Evolutionary conservation across 2,797 vertebrate species (phyloP), one percentile per base, ranked within the genome.

Genomic region (Chloroceryle inda): DNA sequence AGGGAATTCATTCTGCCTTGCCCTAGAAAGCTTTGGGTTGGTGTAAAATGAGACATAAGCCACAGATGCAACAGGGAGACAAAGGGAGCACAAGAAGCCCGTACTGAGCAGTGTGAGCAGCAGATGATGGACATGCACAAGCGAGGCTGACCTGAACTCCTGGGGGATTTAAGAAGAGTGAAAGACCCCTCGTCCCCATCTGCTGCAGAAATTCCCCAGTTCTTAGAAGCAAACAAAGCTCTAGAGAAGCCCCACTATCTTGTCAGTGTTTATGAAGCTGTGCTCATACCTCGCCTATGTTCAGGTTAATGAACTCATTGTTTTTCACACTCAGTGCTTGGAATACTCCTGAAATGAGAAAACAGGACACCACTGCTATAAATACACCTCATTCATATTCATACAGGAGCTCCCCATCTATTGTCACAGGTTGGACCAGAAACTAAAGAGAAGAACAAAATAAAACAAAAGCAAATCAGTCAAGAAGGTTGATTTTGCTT

Each of bases 271-370:
- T 58, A 74, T 64, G 26, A 95, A 95, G 53, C n/a, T 31, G 33
- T 40, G 66, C n/a, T 73, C 96, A 5, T 97, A 98, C 98, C 97
- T 98, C 97, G 1, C 95, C 92, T 94, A 98, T 97, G 68, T 95
- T 97, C 95, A 98, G 97, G 82, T 96, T 96, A 93, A 98, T 97
- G 95, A 92, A 94, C 37, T 97, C 96, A 74, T 96, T 95, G 95
- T 82, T 94, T 96, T 96, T 91, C 15, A 2, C 35, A 33, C 95
- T 94, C 88, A 98, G 94, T n/a, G 94, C 92, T 50, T 98, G 97
- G 96, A 98, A 98, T 63, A 98, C 97, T 85, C 98, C 98, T 98
- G 92, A 26, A 82, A 88, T 71, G 85, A 97, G 84, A 97, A 93
- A 85, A 31, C 7, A 95, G 78, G 93, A 88, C 85, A 89, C 27